Base-by-base conservation (phyloP, 2,113 vertebrate species). In the Micromys minutus region DNA sequence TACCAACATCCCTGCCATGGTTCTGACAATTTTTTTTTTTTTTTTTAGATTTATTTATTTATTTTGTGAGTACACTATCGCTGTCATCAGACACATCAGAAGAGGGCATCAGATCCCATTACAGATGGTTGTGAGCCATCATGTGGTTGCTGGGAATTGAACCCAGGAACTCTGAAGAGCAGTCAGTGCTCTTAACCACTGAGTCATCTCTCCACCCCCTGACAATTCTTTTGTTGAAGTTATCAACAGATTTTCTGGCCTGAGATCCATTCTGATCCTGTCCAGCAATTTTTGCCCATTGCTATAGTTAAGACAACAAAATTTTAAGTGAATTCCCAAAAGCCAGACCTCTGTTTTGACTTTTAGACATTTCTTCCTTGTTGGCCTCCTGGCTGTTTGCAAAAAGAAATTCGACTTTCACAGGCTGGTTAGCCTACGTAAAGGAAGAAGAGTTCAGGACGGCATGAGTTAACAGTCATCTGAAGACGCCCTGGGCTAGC, bases 391-490 rank as follows among this genome's bases (percentile, higher is more conserved):
- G 55, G 9, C 67, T 87, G 69, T 76, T 87, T 87, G 45, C 74
- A 96, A 39, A 86, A 91, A 61, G 15, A 93, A 92, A 91, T 24
- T 12, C 22, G 24, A 91, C n/a, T 45, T 77, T 84, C 75, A 88
- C 39, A 52, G 75, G 39, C 42, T 22, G 5, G 26, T 39, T 79
- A 26, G 29, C 34, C 65, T 55, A 21, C 24, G 4, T 83, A 42
- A 85, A 79, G 59, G 36, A 79, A 91, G 34, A 34, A 57, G 3
- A 19, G 29, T 13, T 63, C 7, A 26, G 50, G 21, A 45, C 29
- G 8, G 19, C 26, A 29, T 29, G 15, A n/a, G 15, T 3, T 50
- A 11, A 87, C 57, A 19, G 15, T 65, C 10, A 0, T 5, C 22
- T n/a, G 57, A 81, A 77, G 71, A 21, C 47, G 10, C 19, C 31